phyloP scores from a whole-genome alignment of 2,113 vertebrate species.

The Amblyornis subalaris region DNA sequence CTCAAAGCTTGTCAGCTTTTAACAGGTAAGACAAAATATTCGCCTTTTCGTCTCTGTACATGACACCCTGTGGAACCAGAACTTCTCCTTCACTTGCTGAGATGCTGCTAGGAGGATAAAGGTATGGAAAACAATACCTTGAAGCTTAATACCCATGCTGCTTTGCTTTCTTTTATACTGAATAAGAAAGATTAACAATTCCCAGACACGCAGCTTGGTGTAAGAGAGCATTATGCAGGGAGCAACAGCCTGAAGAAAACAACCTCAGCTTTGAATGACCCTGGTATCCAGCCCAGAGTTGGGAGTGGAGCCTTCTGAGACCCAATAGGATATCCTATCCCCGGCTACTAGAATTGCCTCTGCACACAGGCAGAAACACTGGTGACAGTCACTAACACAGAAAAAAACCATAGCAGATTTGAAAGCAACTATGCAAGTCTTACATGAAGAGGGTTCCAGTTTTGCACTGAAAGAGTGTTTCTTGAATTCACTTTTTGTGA shows the following conservation, averaged over 20 bases:
- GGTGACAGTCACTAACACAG: neutral
- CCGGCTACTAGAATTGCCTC: neutral
- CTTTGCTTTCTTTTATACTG: neutral
- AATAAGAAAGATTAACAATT: neutral
- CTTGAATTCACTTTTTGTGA: slow-evolving; percentile 82
- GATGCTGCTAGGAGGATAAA: neutral
- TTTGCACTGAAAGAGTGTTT: slow-evolving; percentile 61
- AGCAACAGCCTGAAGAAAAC: neutral
- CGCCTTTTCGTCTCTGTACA: neutral
- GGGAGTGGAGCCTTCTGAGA: neutral
- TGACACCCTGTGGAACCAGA: neutral
- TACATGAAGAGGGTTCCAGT: slow-evolving; percentile 71
- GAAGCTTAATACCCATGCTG: neutral
- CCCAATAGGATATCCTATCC: neutral
- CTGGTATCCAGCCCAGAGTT: neutral
- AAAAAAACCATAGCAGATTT: neutral
- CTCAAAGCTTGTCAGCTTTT: neutral
- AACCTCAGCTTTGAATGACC: neutral
- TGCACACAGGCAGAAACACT: neutral
- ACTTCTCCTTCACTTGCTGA: neutral
- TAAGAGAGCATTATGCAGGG: neutral
- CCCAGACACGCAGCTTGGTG: neutral
- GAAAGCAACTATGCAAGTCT: neutral
- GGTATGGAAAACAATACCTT: neutral
- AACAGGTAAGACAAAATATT: neutral